A percentile compares a stretch with the other conserved stretches of the same genome.
phyloP scores from a whole-genome alignment of 2,113 vertebrate species.

The Chaetops frenatus region DNA sequence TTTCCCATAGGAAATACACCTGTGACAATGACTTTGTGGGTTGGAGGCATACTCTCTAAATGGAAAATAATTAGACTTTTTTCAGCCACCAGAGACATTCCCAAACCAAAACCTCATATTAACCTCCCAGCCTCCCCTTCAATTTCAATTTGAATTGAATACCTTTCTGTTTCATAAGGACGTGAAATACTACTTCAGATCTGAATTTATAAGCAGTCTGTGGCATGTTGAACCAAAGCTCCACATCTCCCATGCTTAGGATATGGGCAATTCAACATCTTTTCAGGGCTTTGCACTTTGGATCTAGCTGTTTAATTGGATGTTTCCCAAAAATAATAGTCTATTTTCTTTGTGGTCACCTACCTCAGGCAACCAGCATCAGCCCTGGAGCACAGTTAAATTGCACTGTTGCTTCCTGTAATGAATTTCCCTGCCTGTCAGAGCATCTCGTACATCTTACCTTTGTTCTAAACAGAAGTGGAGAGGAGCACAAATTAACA shows the following conservation, averaged over 20 bases:
- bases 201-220: not conserved
- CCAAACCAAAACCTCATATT: conserved; percentile 12
- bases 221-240: not conserved
- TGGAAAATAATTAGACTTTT: conserved; percentile 25
- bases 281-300: not conserved
- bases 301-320: not conserved
- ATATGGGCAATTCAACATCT: not conserved
- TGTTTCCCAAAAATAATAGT: not conserved
- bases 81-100: not conserved
- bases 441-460: not conserved
- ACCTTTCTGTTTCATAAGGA: not conserved
- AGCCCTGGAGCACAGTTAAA: not conserved
- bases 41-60: conserved; percentile 15
- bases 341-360: not conserved
- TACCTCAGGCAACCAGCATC: not conserved
- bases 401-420: not conserved
- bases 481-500: conserved; percentile 6
- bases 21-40: not conserved
- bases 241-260: not conserved
- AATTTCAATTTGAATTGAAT: conserved; percentile 39
- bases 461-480: conserved; percentile 23
- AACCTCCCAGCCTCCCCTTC: conserved; percentile 17
- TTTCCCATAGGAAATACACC: conserved; percentile 28
- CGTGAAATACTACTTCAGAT: not conserved
- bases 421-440: not conserved